Conservation (phyloP, 2,113 vertebrate species). For the Corythaixoides concolor region DNA sequence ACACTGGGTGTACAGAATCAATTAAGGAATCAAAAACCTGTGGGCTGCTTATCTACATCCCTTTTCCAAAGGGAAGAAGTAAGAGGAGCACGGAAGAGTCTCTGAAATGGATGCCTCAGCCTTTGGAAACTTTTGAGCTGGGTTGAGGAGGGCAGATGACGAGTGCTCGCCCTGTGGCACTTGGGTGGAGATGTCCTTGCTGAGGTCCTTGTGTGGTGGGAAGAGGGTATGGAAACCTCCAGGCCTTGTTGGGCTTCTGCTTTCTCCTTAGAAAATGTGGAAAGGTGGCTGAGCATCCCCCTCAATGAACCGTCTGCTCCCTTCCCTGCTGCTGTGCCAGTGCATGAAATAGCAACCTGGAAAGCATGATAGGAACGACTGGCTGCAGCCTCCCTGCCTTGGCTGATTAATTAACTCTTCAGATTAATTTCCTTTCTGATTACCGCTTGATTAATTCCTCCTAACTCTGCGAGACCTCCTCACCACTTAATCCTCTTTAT, state of each 20-base stretch:
- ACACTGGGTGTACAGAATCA: not conserved
- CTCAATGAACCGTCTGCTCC: not conserved
- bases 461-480: slow-evolving; percentile 31
- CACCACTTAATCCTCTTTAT: slow-evolving; percentile 63
- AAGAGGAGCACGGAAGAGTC: not conserved
- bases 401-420: slow-evolving; percentile 57
- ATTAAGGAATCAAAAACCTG: not conserved
- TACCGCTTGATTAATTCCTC: slow-evolving; percentile 61
- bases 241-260: not conserved
- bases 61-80: not conserved
- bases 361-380: slow-evolving; percentile 33
- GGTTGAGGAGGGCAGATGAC: rapidly evolving
- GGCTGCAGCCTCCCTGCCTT: slow-evolving; percentile 47
- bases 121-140: not conserved
- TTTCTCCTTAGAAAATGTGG: not conserved
- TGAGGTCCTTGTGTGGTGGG: not conserved
- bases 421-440: slow-evolving; percentile 64
- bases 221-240: not conserved
- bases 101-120: not conserved
- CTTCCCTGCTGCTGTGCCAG: not conserved
- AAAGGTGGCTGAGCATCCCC: not conserved
- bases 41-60: not conserved
- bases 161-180: rapidly evolving
- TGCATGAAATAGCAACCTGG: not conserved
- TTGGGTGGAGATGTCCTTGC: not conserved